A percentile compares a stretch with the other conserved stretches of the same genome.
Evolutionary conservation across 37 sponge, comb jelly and placozoan genomes (phyloP).

Genomic region (Spongilla lacustris): DNA sequence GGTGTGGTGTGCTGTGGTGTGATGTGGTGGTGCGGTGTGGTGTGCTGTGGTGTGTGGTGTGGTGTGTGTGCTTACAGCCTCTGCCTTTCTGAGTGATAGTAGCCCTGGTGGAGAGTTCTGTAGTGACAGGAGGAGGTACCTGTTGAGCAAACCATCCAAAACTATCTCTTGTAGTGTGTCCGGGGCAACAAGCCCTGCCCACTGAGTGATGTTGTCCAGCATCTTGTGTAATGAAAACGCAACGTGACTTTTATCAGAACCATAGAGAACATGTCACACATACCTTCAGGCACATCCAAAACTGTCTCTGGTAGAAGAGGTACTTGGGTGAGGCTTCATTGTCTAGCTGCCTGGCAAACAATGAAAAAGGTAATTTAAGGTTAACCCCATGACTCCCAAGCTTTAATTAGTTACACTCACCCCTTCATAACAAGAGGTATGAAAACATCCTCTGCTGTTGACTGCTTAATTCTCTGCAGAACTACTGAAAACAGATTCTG

Average conservation of each 20-base stretch:
- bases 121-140: slow-evolving; percentile 63
- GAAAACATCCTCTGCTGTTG: slow-evolving; percentile 54
- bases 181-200: slow-evolving; percentile 46
- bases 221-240: slow-evolving; percentile 19
- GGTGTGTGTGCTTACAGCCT: slow-evolving; percentile 21
- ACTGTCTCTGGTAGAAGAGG: slow-evolving; percentile 62
- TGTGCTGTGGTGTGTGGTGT: too few relatives aligned
- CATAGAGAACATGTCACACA: neutral
- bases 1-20: too few relatives aligned
- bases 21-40: too few relatives aligned
- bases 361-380: neutral
- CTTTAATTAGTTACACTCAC: slow-evolving; percentile 31
- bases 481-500: slow-evolving; percentile 39
- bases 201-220: slow-evolving; percentile 61
- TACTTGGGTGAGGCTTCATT: slow-evolving; percentile 30
- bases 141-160: slow-evolving; percentile 76
- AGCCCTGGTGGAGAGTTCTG: slow-evolving; percentile 36
- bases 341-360: slow-evolving; percentile 48
- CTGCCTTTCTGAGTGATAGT: slow-evolving; percentile 35
- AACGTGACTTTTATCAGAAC: neutral
- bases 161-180: slow-evolving; percentile 59
- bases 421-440: slow-evolving; percentile 56
- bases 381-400: neutral
- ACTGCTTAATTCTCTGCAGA: slow-evolving; percentile 7
- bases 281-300: slow-evolving; percentile 78